Percentiles rank a stretch among this genome's conserved stretches.
Evolutionary conservation across 2,797 vertebrate species (phyloP).

Genomic region (Gymnothorax reevesii): DNA sequence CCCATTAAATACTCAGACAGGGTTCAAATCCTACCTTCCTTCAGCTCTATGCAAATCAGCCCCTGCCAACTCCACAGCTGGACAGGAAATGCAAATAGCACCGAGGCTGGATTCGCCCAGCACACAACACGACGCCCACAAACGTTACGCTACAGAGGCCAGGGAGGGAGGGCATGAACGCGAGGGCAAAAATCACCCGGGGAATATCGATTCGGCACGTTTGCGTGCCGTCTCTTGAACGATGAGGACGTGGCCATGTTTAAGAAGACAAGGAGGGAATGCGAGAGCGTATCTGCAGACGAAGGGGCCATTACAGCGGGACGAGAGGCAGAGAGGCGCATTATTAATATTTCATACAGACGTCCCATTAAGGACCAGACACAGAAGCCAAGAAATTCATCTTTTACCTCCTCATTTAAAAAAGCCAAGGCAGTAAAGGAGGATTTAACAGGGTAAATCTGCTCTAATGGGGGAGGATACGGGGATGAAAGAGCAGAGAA

Average conservation of each 20-base stretch:
- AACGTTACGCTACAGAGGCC: neutral
- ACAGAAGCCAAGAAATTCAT: constrained; percentile 15
- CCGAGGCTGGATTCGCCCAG: neutral
- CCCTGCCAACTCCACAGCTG: neutral
- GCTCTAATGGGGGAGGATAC: constrained; percentile 16
- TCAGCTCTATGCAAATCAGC: constrained; percentile 1
- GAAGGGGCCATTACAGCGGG: neutral
- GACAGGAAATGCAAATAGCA: neutral
- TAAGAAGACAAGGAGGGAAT: neutral
- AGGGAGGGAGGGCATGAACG: neutral
- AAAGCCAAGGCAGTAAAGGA: constrained; percentile 29
- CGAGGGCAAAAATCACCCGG: neutral
- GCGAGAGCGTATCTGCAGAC: neutral
- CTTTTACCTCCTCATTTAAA: constrained; percentile 30
- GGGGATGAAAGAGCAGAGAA: neutral
- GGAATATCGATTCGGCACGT: neutral
- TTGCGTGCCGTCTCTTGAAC: neutral
- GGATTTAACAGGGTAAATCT: neutral
- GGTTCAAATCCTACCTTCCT: neutral
- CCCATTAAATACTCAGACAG: neutral
- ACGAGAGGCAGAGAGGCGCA: neutral
- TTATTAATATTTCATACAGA: constrained; percentile 3
- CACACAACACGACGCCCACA: neutral
- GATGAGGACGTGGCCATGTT: neutral
- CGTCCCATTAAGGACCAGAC: neutral